These are phyloP conservation scores for Xyliphius kryptos DNA, from an alignment of 2,113 vertebrate genomes.

Conservation along the genomic window DNA sequence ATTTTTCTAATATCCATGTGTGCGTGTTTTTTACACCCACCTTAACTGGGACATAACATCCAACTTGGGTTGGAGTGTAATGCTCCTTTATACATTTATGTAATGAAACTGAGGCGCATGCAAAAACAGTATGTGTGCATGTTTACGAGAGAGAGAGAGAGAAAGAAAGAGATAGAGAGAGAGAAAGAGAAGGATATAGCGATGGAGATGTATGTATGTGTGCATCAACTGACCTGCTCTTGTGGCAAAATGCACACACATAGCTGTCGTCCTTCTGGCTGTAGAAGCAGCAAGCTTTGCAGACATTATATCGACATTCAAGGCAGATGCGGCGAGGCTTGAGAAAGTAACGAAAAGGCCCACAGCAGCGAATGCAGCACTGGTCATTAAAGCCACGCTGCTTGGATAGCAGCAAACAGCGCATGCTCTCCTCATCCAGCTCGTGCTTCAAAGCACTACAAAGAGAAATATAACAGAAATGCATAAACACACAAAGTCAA, in stretches of 20 bases:
- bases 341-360: constrained; percentile 90
- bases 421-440: constrained; percentile 87
- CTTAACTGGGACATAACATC: too few species aligned
- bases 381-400: constrained; percentile 88
- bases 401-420: constrained; percentile 86
- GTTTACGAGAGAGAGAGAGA: background rate
- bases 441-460: constrained; percentile 93
- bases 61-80: too few species aligned
- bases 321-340: constrained; percentile 84
- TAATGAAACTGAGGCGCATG: too few species aligned
- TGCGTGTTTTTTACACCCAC: too few species aligned
- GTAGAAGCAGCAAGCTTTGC: constrained; percentile 87
- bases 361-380: constrained; percentile 95
- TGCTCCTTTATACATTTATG: too few species aligned
- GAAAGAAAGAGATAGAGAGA: too few species aligned
- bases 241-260: constrained; percentile 87
- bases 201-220: background rate
- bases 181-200: background rate
- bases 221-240: constrained; percentile 75
- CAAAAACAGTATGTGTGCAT: too few species aligned
- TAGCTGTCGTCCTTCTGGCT: constrained; percentile 80
- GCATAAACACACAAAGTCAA: too few species aligned
- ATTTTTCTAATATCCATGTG: too few species aligned
- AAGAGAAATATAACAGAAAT: too few species aligned
- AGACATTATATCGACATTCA: constrained; percentile 91